Evolutionary conservation across 1,140 invertebrate species (phyloP), one percentile per base, ranked within the genome.

Genomic region (Wasmannia auropunctata): DNA sequence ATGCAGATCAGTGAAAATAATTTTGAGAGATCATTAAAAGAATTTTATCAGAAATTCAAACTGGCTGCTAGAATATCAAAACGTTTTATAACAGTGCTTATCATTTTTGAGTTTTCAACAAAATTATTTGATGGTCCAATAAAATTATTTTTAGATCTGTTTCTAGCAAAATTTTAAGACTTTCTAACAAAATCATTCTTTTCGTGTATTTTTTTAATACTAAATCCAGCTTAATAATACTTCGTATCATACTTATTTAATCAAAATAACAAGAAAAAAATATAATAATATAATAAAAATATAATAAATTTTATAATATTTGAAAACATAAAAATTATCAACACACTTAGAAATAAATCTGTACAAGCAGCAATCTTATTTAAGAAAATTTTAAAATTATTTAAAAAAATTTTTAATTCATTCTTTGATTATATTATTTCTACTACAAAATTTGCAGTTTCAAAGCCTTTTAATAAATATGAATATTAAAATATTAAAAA

Each of bases 291-390:
- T 28, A 46, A 77, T n/a, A 46, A n/a, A n/a, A n/a, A 46, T 46
- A 43, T 77, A 46, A 49, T 19, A 49, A 63, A 34, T 65, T 46
- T 31, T 28, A 77, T n/a, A 40, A 58, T 40, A 40, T 76, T 60
- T 62, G 7, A 60, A 58, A 31, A 76, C 22, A 76, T 60, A n/a
- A 28, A 58, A n/a, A 28, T 51, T 34, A 2, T 37, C n/a, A 11
- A 10, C 22, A 46, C 16, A 54, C 14, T 34, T 1, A 51, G 5
- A 51, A 16, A 75, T 1, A 54, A 37, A 54, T 56, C 0, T 25
- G 19, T 25, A 37, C 11, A 74, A 37, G 3, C 31, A 34, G 8
- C 11, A 56, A 2, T 37, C 0, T 1, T 37, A 37, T 75, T 75
- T 56, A 56, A 40, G 5, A 5, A 37, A 1, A 58, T 19, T 54